Conservation (phyloP, 2,113 vertebrate species). For the Tupaia chinensis region DNA sequence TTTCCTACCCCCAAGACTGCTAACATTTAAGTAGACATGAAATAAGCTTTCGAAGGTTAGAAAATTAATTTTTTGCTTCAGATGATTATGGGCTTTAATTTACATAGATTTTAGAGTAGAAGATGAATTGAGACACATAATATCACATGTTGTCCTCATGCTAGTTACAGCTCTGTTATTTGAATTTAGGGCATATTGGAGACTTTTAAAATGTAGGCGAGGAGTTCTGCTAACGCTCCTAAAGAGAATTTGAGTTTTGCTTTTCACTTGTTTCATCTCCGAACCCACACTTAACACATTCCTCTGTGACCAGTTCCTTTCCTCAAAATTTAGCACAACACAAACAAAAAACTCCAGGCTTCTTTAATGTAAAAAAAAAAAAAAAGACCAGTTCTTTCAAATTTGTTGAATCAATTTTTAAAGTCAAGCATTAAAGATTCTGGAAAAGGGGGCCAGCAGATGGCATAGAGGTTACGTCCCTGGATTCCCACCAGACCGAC, state of each 20-base stretch:
- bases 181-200: not conserved
- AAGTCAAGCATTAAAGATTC: not conserved
- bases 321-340: not conserved
- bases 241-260: not conserved
- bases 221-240: not conserved
- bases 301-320: not conserved
- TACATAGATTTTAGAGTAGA: not conserved
- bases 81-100: not conserved
- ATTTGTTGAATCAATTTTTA: conserved; percentile 46
- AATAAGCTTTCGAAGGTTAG: not conserved
- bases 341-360: not conserved
- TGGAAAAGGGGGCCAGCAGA: conserved; percentile 6
- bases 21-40: not conserved
- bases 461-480: too few species aligned
- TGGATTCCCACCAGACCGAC: too few species aligned
- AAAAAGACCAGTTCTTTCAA: not conserved
- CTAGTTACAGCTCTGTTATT: not conserved
- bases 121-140: not conserved
- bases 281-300: not conserved
- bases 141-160: not conserved
- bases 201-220: not conserved
- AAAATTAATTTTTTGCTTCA: not conserved
- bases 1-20: not conserved
- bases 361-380: not conserved
- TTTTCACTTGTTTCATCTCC: conserved; percentile 3